Evolutionary conservation across 2,888 invertebrate species (phyloP).

Genomic region (Dioctria linearis): DNA sequence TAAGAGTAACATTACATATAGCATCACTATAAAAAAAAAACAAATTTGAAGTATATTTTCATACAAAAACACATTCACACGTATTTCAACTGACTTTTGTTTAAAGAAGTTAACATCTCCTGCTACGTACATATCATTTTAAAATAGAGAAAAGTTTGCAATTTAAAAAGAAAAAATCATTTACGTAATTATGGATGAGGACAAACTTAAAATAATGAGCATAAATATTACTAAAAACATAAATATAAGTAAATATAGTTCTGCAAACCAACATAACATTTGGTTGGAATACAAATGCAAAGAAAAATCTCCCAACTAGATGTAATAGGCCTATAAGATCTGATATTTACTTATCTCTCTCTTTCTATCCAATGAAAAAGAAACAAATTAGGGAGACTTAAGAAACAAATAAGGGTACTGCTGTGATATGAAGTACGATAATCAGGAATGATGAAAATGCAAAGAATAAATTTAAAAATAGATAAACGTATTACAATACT

Average conservation of each 20-base stretch:
- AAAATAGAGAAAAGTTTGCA: too few species aligned
- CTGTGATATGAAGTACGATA: background rate
- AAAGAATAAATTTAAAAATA: slow-evolving; percentile 29
- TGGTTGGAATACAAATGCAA: too few species aligned
- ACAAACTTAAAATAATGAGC: slow-evolving; percentile 10
- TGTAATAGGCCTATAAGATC: too few species aligned
- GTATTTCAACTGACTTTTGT: background rate
- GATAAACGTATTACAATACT: slow-evolving; percentile 32
- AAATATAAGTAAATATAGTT: slow-evolving; percentile 2
- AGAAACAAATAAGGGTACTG: background rate
- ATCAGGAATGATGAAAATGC: slow-evolving; percentile 37
- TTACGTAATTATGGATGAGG: background rate
- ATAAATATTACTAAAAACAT: background rate
- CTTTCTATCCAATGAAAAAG: background rate
- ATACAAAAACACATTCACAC: background rate
- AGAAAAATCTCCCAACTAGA: too few species aligned
- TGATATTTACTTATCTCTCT: too few species aligned
- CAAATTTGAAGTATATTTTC: too few species aligned
- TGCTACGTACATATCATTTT: too few species aligned
- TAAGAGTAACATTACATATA: background rate
- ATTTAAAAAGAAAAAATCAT: too few species aligned
- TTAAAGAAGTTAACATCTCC: slow-evolving; percentile 14
- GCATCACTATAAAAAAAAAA: too few species aligned
- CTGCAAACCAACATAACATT: background rate
- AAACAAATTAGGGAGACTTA: background rate